phyloP scores from a whole-genome alignment of 2,113 vertebrate species.

The Onychostruthus taczanowskii region DNA sequence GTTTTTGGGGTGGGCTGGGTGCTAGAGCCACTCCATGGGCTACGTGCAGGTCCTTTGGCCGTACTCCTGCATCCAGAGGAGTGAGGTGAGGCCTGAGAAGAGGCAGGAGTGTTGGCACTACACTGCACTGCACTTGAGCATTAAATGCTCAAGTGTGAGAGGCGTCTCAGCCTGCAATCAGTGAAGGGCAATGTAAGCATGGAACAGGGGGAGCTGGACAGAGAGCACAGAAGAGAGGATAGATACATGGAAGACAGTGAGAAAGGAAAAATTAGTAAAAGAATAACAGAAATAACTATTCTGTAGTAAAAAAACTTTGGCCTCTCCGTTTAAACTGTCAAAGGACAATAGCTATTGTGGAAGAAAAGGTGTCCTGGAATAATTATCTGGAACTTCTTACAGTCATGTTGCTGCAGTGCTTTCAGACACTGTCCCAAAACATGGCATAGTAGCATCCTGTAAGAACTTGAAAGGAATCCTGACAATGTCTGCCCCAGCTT shows the following conservation, averaged over 20 bases:
- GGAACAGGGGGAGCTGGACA: background rate
- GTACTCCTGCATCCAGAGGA: background rate
- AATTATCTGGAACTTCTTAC: background rate
- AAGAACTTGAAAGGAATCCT: background rate
- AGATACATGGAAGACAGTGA: background rate
- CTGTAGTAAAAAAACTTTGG: constrained; percentile 29
- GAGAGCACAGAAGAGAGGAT: background rate
- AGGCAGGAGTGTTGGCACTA: constrained; percentile 16
- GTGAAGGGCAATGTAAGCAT: background rate
- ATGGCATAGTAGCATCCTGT: background rate
- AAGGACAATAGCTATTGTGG: background rate
- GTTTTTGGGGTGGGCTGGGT: background rate
- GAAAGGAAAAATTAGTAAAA: background rate
- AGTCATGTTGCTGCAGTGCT: constrained; percentile 4
- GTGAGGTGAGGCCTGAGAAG: background rate
- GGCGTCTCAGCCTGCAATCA: accelerated
- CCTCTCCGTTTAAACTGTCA: background rate
- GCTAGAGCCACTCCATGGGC: background rate
- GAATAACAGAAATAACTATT: background rate
- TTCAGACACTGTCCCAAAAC: background rate
- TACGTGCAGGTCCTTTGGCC: background rate
- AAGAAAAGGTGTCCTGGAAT: background rate
- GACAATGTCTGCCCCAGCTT: background rate
- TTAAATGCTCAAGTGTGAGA: background rate
- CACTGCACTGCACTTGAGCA: background rate